phyloP scores from a whole-genome alignment of 2,888 invertebrate genomes.

The Mythimna pallens region DNA sequence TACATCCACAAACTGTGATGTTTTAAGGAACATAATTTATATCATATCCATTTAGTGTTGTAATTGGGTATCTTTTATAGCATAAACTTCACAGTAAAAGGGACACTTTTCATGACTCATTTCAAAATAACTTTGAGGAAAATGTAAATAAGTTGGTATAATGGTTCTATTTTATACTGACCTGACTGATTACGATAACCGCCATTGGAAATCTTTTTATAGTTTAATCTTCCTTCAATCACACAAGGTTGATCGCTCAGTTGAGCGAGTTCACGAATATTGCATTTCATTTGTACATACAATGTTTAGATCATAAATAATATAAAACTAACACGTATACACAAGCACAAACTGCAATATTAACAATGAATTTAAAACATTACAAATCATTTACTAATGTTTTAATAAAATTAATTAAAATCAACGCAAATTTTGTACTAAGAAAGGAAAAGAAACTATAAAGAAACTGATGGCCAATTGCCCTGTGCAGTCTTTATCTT shows the following conservation, averaged over 20 bases:
- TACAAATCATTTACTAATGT: constrained; percentile 4
- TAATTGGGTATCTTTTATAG: constrained; percentile 5
- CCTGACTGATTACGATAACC: constrained; percentile 89
- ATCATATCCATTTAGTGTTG: neutral
- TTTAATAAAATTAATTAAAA: neutral
- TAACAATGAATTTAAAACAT: neutral
- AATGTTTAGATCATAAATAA: constrained; percentile 22
- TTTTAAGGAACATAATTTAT: neutral
- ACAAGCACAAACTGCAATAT: constrained; percentile 10
- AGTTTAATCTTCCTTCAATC: constrained; percentile 93
- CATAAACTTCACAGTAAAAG: constrained; percentile 3
- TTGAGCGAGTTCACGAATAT: constrained; percentile 92
- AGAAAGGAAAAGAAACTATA: constrained; percentile 16
- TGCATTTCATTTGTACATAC: constrained; percentile 92
- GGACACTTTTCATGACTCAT: constrained; percentile 39
- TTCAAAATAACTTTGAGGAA: constrained; percentile 41
- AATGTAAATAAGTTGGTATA: constrained; percentile 9
- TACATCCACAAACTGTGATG: neutral
- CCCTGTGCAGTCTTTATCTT: neutral
- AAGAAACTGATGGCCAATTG: constrained; percentile 7
- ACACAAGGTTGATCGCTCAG: constrained; percentile 91
- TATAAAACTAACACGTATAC: constrained; percentile 21
- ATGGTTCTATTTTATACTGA: constrained; percentile 63
- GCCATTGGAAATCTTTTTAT: constrained; percentile 91
- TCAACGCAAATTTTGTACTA: constrained; percentile 4